Percentiles rank a stretch among this genome's conserved stretches.
Evolutionary conservation across 2,797 vertebrate species (phyloP).

Genomic region (Pseudochromis fuscus): DNA sequence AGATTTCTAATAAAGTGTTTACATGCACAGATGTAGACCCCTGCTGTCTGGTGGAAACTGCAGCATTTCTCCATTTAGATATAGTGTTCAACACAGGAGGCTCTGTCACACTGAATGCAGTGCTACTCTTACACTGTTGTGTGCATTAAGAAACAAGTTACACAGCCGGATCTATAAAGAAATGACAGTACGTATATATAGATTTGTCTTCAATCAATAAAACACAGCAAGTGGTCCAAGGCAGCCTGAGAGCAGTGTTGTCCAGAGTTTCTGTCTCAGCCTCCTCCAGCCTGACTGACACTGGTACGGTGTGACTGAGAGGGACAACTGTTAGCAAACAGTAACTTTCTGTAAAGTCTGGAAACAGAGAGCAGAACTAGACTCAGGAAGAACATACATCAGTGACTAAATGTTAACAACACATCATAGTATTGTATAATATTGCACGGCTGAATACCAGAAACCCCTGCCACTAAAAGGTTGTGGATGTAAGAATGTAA

Average conservation of each 20-base stretch:
- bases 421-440: background rate
- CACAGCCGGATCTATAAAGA: slow-evolving; percentile 42
- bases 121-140: slow-evolving; percentile 6
- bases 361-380: too few species aligned
- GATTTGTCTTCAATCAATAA: slow-evolving; percentile 40
- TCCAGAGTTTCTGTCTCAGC: slow-evolving; percentile 15
- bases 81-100: slow-evolving; percentile 19
- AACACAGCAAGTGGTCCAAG: slow-evolving; percentile 30
- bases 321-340: background rate
- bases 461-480: background rate
- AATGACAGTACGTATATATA: slow-evolving; percentile 31
- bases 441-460: background rate
- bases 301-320: background rate
- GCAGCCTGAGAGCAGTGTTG: background rate
- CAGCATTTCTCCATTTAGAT: background rate
- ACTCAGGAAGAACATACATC: too few species aligned
- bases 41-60: slow-evolving; percentile 8
- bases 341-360: background rate
- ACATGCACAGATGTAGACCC: slow-evolving; percentile 1
- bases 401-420: background rate
- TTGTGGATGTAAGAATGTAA: background rate
- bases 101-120: slow-evolving; percentile 11
- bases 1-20: slow-evolving; percentile 13
- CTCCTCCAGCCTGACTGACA: background rate
- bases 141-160: slow-evolving; percentile 23